Conservation (phyloP, 2,888 invertebrate species). For the Drosophila niveifrons region DNA sequence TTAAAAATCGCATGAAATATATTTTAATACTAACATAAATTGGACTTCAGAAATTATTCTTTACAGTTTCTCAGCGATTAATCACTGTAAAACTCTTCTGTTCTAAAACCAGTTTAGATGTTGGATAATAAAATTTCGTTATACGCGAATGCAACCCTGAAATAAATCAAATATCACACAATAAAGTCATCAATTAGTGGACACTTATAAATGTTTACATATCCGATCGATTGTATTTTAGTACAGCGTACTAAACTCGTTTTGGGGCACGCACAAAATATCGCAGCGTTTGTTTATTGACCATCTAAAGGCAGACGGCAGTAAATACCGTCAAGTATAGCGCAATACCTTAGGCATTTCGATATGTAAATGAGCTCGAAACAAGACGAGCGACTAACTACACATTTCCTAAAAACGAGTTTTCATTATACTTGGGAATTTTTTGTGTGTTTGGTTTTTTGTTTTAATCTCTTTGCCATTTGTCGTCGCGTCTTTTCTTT, state of each 20-base stretch:
- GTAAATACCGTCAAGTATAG: slow-evolving; percentile 14
- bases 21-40: too few relatives aligned
- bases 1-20: too few relatives aligned
- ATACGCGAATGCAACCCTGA: neutral
- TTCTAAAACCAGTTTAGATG: neutral
- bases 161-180: neutral
- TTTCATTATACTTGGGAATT: slow-evolving; percentile 21
- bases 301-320: neutral
- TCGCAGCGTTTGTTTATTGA: slow-evolving; percentile 7
- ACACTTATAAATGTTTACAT: neutral
- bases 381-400: slow-evolving; percentile 37
- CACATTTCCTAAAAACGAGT: slow-evolving; percentile 55
- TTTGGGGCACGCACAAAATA: slow-evolving; percentile 6
- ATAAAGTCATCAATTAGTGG: slow-evolving; percentile 10
- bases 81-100: neutral
- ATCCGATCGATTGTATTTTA: slow-evolving; percentile 1
- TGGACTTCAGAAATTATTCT: too few relatives aligned
- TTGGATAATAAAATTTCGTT: neutral
- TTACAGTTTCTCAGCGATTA: too few relatives aligned
- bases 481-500: slow-evolving; percentile 14
- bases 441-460: slow-evolving; percentile 9
- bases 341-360: slow-evolving; percentile 17
- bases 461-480: slow-evolving; percentile 18
- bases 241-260: slow-evolving; percentile 29
- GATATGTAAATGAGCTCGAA: slow-evolving; percentile 46